Base-by-base conservation (phyloP, 53 echinoderm and acorn worm genomes). In the Holothuria scabra region DNA sequence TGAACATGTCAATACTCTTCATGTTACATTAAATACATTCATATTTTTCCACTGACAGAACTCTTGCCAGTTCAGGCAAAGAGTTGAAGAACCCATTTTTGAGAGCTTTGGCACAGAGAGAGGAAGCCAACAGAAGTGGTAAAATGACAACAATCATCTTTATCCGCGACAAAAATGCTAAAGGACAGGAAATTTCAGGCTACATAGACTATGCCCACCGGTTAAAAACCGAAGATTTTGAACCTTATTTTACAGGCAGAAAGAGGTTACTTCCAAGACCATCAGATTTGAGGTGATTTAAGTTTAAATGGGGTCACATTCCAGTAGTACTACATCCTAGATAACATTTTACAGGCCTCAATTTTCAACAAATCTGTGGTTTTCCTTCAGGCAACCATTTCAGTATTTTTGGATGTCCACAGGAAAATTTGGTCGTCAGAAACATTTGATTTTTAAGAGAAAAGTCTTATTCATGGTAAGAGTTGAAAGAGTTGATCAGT, bases 121-220 rank as follows among this genome's bases (percentile, higher is more conserved):
- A 97, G 37, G 97, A 97, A 74, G 97, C 97, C 32, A 97, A 97
- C 83, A 83, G 97, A 32, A 94, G 94, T 55, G 97, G 97, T 29
- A 97, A 97, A 82, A 97, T 97, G 97, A 97, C 97, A 52, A 91
- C 97, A 44, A 97, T 97, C 60, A 97, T 97, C 76, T 97, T 97
- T 83, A 97, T 97, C 74, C 76, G 97, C 44, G 97, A 97, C 87
- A 94, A 97, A 88, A 97, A 97, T 33, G 87, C 93, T 33, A 70
- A 92, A 65, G 92, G 97, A 0, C 94, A 97, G 80, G 94, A 97
- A 84, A 94, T 97, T 59, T 97, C 97, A 0, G 97, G 97, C 37
- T 97, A 97, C 85, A 97, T 97, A 19, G 94, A 97, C 88, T 97
- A 90, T 75, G 97, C 97, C 20, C 97, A 97, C 76, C 79, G 97